Conservation (phyloP, 2,113 vertebrate species). For the Hypanus sabinus region DNA sequence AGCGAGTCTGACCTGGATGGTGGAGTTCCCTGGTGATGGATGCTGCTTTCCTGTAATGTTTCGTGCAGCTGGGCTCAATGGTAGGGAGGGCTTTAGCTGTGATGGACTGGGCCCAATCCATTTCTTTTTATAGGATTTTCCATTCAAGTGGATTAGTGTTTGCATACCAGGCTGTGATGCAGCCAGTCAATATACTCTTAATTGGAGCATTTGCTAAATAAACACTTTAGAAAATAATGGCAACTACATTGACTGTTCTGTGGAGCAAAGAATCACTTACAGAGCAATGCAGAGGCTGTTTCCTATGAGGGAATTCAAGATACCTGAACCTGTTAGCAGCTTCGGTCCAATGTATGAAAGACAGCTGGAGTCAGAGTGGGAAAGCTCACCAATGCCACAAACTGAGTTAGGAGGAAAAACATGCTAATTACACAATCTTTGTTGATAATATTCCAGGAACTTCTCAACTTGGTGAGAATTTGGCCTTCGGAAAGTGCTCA, state of each 20-base stretch:
- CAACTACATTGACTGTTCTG: neutral
- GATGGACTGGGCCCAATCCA: too few species aligned
- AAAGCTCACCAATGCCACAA: neutral
- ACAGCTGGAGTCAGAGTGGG: conserved; percentile 1
- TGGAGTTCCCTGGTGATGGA: too few species aligned
- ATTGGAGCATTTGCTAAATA: neutral
- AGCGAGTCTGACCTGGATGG: too few species aligned
- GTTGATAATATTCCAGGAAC: neutral
- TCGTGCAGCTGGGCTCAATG: too few species aligned
- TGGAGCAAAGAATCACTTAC: conserved; percentile 6
- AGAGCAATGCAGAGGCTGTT: neutral
- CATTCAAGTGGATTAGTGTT: too few species aligned
- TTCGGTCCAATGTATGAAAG: neutral
- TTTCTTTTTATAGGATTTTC: too few species aligned
- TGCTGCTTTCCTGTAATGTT: too few species aligned
- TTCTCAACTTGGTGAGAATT: neutral
- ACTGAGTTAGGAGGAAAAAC: neutral
- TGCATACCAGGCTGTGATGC: too few species aligned
- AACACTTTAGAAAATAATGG: neutral
- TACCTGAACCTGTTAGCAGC: neutral
- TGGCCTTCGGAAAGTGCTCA: neutral
- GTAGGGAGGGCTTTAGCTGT: too few species aligned
- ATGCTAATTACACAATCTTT: neutral
- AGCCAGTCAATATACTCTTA: neutral
- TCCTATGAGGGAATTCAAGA: neutral